Base-by-base conservation (phyloP, 2,888 invertebrate genomes). In the Hypsopygia costalis region DNA sequence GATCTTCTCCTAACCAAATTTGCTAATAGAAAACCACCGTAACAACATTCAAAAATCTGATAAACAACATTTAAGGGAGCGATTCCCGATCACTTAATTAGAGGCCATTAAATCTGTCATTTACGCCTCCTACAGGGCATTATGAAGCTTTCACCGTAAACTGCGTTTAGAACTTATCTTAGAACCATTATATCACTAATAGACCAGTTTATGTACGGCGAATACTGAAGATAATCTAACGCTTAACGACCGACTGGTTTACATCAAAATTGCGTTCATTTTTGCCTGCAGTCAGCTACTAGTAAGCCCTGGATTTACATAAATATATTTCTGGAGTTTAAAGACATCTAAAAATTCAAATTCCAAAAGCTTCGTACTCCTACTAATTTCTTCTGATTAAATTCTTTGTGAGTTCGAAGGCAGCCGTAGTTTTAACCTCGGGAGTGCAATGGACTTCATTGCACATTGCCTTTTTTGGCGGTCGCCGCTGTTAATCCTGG, bases 101-200 rank as follows among this genome's bases (percentile, higher is more conserved):
- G 76, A 70, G 64, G 66, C 71, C 75, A 76, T 76, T 83, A 81
- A 81, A 81, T 83, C 81, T 78, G 76, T 82, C 81, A 76, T 79
- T 81, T 79, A 63, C 68, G 64, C 72, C 69, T 69, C 71, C 73
- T 70, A 16, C 16, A 16, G 53, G 61, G 66, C 68, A 67, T 70
- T 73, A 73, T 68, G 69, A 57, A 68, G 16, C 16, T 16, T 16
- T 16, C 16, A 2, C 16, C 16, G 68, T 72, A 72, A 73, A 70
- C 63, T 59, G 67, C 73, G 64, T 69, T 80, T 74, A 76, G 66
- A 61, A 69, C 67, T 75, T 85, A 83, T 85, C 85, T 74, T 22
- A 46, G 51, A 42, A 41, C 74, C 78, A 82, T 83, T 82, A 82
- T 81, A 81, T 75, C 75, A 66, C 68, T 81, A 83, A 78, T 81